phyloP scores from a whole-genome alignment of 2,113 vertebrate genomes.

The Xiphophorus maculatus region DNA sequence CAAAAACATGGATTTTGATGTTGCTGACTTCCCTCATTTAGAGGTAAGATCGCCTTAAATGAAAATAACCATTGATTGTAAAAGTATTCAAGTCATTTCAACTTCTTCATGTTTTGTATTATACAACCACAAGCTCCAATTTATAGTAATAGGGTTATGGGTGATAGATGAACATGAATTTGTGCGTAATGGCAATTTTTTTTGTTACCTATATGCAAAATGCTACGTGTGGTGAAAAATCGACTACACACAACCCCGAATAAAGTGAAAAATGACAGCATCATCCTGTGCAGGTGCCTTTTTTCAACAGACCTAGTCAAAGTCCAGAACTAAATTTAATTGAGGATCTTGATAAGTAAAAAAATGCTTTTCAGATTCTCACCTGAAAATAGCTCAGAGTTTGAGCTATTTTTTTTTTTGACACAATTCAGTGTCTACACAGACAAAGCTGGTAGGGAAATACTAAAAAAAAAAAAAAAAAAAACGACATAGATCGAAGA shows the following conservation, averaged over 20 bases:
- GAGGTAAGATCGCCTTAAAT: constrained; percentile 75
- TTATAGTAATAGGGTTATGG: no score
- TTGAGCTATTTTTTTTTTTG: background rate
- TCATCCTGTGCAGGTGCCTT: no score
- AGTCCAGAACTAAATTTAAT: background rate
- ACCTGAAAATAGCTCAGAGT: no score
- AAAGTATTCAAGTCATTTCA: background rate
- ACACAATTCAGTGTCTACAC: background rate
- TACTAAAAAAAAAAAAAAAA: background rate
- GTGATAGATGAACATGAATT: no score
- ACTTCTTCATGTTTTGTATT: background rate
- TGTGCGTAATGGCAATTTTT: no score
- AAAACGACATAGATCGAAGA: background rate
- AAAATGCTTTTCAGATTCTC: no score
- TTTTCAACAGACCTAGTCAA: background rate
- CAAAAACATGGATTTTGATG: constrained; percentile 71
- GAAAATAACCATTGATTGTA: background rate
- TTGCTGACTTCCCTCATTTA: constrained; percentile 82
- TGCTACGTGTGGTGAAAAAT: no score
- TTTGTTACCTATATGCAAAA: no score
- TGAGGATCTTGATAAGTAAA: background rate
- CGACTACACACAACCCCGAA: no score
- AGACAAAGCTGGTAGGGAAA: background rate
- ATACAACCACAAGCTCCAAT: background rate
- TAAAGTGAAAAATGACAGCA: no score